Evolutionary conservation across 1,140 invertebrate species (phyloP).

Genomic region (Solenopsis invicta): DNA sequence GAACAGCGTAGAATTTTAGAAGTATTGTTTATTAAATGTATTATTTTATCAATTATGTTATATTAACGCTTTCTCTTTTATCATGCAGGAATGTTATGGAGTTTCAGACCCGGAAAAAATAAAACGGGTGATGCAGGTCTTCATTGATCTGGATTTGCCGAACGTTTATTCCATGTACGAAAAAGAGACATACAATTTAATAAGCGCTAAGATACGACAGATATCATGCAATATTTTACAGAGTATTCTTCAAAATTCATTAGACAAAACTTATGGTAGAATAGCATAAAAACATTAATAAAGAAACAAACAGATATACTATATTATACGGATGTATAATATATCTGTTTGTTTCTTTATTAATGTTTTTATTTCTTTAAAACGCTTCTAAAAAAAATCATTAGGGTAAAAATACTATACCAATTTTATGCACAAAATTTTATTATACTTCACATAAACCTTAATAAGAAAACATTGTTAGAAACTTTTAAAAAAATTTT

Average conservation of each 20-base stretch:
- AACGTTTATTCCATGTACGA: conserved; percentile 94
- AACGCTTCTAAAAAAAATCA: too few species aligned
- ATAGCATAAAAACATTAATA: conserved; percentile 84
- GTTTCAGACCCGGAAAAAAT: conserved; percentile 90
- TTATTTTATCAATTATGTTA: neutral
- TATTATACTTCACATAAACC: too few species aligned
- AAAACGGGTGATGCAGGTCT: conserved; percentile 92
- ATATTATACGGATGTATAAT: too few species aligned
- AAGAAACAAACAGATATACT: neutral
- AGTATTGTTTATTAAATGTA: conserved; percentile 68
- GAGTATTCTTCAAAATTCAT: conserved; percentile 93
- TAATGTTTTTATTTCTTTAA: too few species aligned
- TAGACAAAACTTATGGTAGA: conserved; percentile 93
- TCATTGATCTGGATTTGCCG: conserved; percentile 92
- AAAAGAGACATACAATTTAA: conserved; percentile 94
- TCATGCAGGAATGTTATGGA: conserved; percentile 92
- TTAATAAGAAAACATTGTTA: too few species aligned
- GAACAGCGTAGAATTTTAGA: conserved; percentile 92
- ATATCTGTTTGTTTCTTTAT: too few species aligned
- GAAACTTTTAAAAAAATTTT: too few species aligned
- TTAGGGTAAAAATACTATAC: too few species aligned
- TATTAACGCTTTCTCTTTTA: conserved; percentile 33
- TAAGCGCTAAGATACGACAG: conserved; percentile 91
- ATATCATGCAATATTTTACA: conserved; percentile 93
- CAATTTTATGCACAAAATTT: too few species aligned